Evolutionary conservation across 2,888 invertebrate genomes (phyloP), one percentile per base, ranked within the genome.

Genomic region (Hirtodrosophila cameraria): DNA sequence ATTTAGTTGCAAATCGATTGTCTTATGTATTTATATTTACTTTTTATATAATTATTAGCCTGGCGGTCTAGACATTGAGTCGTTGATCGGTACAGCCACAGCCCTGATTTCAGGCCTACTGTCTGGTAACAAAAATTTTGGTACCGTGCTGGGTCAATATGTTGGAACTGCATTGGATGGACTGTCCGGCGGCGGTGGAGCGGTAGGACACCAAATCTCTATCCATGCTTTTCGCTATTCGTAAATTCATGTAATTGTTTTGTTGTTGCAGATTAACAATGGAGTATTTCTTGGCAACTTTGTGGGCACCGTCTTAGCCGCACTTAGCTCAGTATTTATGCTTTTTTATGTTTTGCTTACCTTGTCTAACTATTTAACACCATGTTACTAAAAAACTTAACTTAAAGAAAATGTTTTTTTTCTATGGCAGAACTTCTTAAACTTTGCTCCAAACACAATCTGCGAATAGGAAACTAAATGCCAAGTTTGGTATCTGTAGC

Each of bases 121-220:
- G 3, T 70, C 88, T 28, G 90, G 90, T 11, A 84, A 91, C 52
- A 87, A 87, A 60, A 91, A 91, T 62, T 91, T 91, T 55, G 91
- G 91, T 16, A 86, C 86, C 2, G 90, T 91, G 1, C 63, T 91
- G 39, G 91, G 90, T 3, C 76, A 82, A 27, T 91, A 90, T 64
- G 86, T 91, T 53, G 90, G 90, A 38, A 87, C 87, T 0, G 89
- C 90, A 0, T 79, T 91, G 12, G 91, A 91, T 67, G 91, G 91
- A 0, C 75, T 91, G 1, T 90, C 91, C 0, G 91, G 90, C 0
- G 91, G 91, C 1, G 91, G 91, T 6, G 91, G 91, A 59, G 91
- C 91, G 46, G 91, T 91, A 83, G 66, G 45, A 28, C 8, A 6
- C 1, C 0, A 15, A 9, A 9, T 18, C 1, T 1, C 1, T n/a